Evolutionary conservation across 2,888 invertebrate species (phyloP).

Genomic region (Parnassius mnemosyne): DNA sequence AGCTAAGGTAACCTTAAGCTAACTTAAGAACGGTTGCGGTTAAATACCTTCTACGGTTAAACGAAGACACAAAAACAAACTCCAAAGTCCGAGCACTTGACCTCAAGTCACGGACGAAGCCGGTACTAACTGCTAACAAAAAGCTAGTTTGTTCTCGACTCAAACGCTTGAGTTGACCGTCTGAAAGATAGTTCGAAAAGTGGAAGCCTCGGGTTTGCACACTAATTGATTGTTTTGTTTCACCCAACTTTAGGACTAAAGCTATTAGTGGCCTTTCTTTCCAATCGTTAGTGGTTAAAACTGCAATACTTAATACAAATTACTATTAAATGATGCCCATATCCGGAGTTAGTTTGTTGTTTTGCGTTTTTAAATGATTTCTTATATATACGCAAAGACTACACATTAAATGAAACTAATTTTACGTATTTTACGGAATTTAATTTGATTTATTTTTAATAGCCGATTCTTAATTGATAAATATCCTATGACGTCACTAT

Average conservation of each 20-base stretch:
- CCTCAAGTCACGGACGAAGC: conserved; percentile 3
- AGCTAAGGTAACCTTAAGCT: not conserved
- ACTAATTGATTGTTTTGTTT: conserved; percentile 22
- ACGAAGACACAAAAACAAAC: conserved; percentile 20
- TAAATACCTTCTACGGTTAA: not conserved
- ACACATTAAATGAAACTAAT: too few relatives aligned
- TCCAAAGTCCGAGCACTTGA: not conserved
- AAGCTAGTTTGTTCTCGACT: conserved; percentile 19
- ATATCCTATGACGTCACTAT: too few relatives aligned
- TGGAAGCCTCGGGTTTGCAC: conserved; percentile 4
- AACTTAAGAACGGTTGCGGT: not conserved
- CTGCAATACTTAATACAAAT: too few relatives aligned
- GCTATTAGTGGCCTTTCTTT: conserved; percentile 9
- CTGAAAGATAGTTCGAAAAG: conserved; percentile 14
- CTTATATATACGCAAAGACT: too few relatives aligned
- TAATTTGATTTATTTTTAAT: too few relatives aligned
- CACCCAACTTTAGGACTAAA: not conserved
- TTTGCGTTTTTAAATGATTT: too few relatives aligned
- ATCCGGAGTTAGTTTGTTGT: too few relatives aligned
- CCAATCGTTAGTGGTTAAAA: not conserved
- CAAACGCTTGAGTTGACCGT: conserved; percentile 10
- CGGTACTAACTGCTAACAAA: conserved; percentile 8
- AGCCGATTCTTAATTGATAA: too few relatives aligned
- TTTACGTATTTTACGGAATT: too few relatives aligned
- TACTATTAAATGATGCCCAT: too few relatives aligned